These are phyloP conservation scores for Cyaniris semiargus DNA, from an alignment of 2,888 invertebrate genomes.

Conservation along the genomic window DNA sequence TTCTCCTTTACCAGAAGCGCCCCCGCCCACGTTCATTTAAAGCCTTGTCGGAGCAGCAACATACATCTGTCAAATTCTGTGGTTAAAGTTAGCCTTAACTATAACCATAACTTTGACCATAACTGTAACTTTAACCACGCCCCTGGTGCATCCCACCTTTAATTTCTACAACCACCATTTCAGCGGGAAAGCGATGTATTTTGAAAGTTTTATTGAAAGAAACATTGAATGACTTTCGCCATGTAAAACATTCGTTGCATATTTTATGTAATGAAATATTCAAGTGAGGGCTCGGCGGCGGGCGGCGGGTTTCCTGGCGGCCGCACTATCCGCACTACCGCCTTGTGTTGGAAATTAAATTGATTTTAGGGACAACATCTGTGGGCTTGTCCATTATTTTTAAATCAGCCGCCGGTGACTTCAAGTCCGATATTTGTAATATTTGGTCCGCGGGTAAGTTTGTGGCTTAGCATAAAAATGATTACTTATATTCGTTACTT, in stretches of 20 bases:
- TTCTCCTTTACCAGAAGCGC: too few species aligned
- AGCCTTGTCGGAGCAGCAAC: too few species aligned
- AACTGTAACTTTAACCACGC: too few species aligned
- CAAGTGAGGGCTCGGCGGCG: constrained; percentile 8
- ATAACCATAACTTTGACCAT: too few species aligned
- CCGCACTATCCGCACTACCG: neutral
- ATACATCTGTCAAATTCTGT: too few species aligned
- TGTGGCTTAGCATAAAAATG: neutral
- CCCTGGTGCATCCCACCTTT: too few species aligned
- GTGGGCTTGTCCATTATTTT: neutral
- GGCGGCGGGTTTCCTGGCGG: neutral
- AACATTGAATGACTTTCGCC: constrained; percentile 26
- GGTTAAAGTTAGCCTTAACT: too few species aligned
- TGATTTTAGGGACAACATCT: neutral
- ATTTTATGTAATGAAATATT: constrained; percentile 30
- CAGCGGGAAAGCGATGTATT: neutral
- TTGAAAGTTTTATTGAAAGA: constrained; percentile 30
- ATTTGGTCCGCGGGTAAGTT: neutral
- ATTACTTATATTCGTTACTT: too few species aligned
- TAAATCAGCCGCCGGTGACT: neutral
- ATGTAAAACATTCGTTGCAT: constrained; percentile 31
- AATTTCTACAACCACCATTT: neutral
- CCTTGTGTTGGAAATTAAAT: constrained; percentile 22
- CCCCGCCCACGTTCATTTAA: too few species aligned
- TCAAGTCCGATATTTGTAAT: neutral